Evolutionary conservation across 2,888 invertebrate genomes (phyloP), one percentile per base, ranked within the genome.

Genomic region (Tryphoninae sp.): DNA sequence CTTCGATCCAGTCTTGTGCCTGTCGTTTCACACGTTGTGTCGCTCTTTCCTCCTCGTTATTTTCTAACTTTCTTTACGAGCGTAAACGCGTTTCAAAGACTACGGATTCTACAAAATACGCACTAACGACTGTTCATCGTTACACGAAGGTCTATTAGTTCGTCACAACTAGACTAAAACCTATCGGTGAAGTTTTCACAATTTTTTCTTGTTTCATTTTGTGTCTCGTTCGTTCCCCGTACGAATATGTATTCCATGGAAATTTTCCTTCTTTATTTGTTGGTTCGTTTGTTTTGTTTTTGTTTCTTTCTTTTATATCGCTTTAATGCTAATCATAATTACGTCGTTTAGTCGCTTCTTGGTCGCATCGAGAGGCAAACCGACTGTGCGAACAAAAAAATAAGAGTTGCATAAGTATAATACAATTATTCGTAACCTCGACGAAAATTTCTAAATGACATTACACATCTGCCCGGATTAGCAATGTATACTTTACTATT

Each of bases 361-460:
- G 53, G 61, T 79, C 68, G 55, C 75, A 6, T 80, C 73, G 64
- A 69, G 64, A 69, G 58, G 22, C 23, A 77, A 49, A 65, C 59
- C 22, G 62, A 42, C 40, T 73, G 74, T 77, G 80, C 80, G 62
- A 73, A 68, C 33, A 19, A 26, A 19, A 40, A 40, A 40, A 45
- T 11, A 49, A 19, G 7, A 26, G 26, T 26, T 49, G 45, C 51
- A 51, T 49, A 55, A 55, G 13, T 83, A 83, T 83, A 74, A 81
- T 83, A 81, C 77, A 79, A 75, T 77, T 81, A 73, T 73, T 81
- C 68, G 78, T 73, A 79, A 72, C 45, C 13, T 75, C 59, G 67
- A 75, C 80, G 76, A 78, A 33, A 77, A 81, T 68, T 71, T 64
- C 83, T 80, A 83, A 83, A 81, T 81, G 81, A 79, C 81, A 83